Evolutionary conservation across 1,140 invertebrate genomes (phyloP), one percentile per base, ranked within the genome.

Genomic region (Leptoteleia sp.): DNA sequence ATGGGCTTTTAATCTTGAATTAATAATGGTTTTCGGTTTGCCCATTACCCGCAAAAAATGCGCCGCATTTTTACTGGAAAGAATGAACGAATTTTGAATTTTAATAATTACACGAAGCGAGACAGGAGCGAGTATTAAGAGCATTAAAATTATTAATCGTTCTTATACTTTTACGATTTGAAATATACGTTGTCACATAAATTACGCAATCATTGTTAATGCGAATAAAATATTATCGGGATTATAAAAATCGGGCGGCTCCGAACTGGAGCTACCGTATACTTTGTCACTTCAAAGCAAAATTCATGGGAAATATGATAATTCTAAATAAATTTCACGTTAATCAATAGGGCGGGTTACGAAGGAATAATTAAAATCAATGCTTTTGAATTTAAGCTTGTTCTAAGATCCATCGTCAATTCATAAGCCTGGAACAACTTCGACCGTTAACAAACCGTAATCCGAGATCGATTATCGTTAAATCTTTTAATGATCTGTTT

Each of bases 391-490:
- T 40, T 40, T 7, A 17, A 16, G 4, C n/a, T n/a, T n/a, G n/a
- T n/a, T n/a, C n/a, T n/a, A n/a, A n/a, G n/a, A n/a, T n/a, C n/a
- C n/a, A n/a, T n/a, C n/a, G n/a, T n/a, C n/a, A n/a, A n/a, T n/a
- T n/a, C n/a, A n/a, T n/a, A n/a, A n/a, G n/a, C n/a, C 9, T 7
- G 5, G 12, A 7, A 37, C 16, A 19, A 42, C 3, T 33, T 50
- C 15, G 19, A 7, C 48, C 4, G 25, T 13, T 55, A 67, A 67
- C 43, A 31, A 67, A 47, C 22, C 6, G 13, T 55, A 55, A 55
- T 6, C 13, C n/a, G 19, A 37, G 35, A 57, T 37, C 52, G 13
- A 48, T 29, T 33, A 38, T 37, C 6, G 40, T 45, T 45, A 35
- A 45, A 13, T 37, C 16, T 43, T 54, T 43, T 35, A 45, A 67